Conservation (phyloP, 2,113 vertebrate species). For the Talpa occidentalis region DNA sequence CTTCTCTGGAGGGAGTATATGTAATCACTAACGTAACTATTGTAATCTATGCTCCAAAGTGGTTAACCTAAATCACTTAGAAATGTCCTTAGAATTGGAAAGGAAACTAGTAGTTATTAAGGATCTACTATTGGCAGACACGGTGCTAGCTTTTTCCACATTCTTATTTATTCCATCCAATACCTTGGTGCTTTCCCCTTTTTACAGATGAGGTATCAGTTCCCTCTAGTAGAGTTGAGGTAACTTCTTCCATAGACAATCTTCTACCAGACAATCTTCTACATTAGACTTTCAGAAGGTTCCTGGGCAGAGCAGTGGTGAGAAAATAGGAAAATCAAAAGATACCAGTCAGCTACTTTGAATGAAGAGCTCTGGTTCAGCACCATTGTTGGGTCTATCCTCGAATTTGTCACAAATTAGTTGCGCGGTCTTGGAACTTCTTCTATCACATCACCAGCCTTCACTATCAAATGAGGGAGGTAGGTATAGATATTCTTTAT, state of each 20-base stretch:
- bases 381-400: too few relatives aligned
- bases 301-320: neutral
- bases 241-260: neutral
- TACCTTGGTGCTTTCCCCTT: neutral
- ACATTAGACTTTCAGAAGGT: neutral
- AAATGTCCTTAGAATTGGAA: neutral
- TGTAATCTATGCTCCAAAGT: neutral
- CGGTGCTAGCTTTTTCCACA: neutral
- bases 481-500: neutral
- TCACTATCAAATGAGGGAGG: neutral
- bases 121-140: neutral
- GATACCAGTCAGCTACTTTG: neutral
- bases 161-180: neutral
- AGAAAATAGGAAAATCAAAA: neutral
- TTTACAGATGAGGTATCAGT: neutral
- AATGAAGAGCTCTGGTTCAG: neutral
- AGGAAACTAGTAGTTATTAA: neutral
- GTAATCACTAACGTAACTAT: neutral
- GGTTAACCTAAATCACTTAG: neutral
- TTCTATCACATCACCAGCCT: neutral
- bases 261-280: too few relatives aligned
- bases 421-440: neutral
- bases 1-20: neutral
- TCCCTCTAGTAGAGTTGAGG: neutral
- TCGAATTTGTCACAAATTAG: neutral